Evolutionary conservation across 1,140 invertebrate species (phyloP).

Genomic region (Pachypeltis micranthus): DNA sequence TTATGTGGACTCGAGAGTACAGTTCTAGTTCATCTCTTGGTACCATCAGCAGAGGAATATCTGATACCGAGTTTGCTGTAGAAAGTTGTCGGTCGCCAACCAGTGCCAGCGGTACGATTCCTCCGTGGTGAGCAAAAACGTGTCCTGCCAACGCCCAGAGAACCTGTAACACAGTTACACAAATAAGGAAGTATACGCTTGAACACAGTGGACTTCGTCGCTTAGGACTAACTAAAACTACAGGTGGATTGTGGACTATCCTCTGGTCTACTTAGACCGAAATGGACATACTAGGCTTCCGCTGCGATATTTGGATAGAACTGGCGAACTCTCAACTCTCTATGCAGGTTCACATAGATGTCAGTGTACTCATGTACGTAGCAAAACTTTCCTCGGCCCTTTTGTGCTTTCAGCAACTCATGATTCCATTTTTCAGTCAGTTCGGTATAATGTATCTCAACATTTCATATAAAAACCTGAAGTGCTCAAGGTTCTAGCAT

Average conservation of each 20-base stretch:
- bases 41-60: constrained; percentile 24
- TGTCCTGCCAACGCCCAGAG: not conserved
- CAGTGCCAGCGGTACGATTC: constrained; percentile 18
- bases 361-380: too few species aligned
- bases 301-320: not conserved
- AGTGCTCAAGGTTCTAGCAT: too few species aligned
- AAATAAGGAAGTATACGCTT: not conserved
- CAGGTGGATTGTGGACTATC: not conserved
- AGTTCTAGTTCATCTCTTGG: constrained; percentile 19
- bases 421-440: too few species aligned
- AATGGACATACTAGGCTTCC: not conserved
- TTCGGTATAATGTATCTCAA: too few species aligned
- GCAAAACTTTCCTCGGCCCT: too few species aligned
- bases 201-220: not conserved
- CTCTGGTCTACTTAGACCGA: not conserved
- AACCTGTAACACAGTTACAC: constrained; percentile 11
- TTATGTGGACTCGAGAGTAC: constrained; percentile 24
- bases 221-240: not conserved
- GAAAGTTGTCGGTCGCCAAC: constrained; percentile 23
- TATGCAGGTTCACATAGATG: too few species aligned
- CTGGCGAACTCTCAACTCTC: too few species aligned
- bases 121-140: not conserved
- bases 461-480: too few species aligned
- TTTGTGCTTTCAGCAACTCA: too few species aligned
- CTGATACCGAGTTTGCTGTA: constrained; percentile 16